Conservation (phyloP, 1,140 invertebrate species). For the Semibalanus balanoides region DNA sequence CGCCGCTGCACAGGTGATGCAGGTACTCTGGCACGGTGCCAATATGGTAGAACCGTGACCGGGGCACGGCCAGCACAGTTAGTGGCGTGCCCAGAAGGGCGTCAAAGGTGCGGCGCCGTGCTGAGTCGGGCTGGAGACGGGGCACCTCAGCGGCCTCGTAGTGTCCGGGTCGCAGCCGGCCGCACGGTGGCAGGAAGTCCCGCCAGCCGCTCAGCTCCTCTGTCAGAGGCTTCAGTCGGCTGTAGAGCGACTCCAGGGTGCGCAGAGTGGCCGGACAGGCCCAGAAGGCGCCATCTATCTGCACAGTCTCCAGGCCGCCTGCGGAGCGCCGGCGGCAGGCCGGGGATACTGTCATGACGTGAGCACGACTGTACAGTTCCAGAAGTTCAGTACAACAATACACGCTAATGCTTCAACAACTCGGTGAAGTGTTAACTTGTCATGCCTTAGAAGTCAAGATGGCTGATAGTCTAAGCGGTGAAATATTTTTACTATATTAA, state of each 20-base stretch:
- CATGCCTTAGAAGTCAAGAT: no score
- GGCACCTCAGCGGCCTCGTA: neutral
- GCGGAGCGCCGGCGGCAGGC: no score
- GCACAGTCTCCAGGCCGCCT: neutral
- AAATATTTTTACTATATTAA: no score
- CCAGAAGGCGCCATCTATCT: neutral
- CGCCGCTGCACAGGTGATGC: neutral
- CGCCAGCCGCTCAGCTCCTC: neutral
- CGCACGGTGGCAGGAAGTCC: neutral
- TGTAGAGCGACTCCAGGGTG: neutral
- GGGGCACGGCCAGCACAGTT: neutral
- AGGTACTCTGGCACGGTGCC: neutral
- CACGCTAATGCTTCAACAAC: no score
- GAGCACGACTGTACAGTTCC: no score
- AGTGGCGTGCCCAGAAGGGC: neutral
- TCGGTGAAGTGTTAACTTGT: no score
- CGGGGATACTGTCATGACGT: no score
- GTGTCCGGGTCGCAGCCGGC: neutral
- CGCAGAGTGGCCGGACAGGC: no score
- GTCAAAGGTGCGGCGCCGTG: neutral
- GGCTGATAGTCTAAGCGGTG: no score
- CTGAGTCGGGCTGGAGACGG: neutral
- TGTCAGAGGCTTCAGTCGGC: neutral
- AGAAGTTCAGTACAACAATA: no score
- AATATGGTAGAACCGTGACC: neutral